phyloP scores from a whole-genome alignment of 2,113 vertebrate genomes.

The Prunella fulvescens region DNA sequence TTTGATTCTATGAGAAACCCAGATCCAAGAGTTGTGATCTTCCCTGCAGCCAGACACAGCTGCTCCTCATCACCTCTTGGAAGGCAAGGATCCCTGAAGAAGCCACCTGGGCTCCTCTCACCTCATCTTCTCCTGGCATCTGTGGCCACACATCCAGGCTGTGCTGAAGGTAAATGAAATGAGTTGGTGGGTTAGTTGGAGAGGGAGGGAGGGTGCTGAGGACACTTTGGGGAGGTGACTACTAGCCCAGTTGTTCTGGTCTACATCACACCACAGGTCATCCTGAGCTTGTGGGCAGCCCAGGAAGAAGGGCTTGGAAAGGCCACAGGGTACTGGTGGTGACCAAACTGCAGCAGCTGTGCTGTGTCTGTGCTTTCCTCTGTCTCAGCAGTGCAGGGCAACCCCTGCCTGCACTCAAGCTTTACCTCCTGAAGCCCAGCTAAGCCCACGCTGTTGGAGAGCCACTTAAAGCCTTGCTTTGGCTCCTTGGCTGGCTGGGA shows the following conservation, averaged over 20 bases:
- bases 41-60: not conserved
- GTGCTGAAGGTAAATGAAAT: not conserved
- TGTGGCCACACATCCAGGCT: not conserved
- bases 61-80: not conserved
- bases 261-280: not conserved
- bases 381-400: rapidly evolving
- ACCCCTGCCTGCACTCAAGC: not conserved
- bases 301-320: not conserved
- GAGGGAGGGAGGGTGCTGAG: not conserved
- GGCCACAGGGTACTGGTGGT: not conserved
- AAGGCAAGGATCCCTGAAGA: not conserved
- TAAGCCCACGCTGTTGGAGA: rapidly evolving
- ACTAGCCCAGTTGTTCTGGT: not conserved
- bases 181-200: not conserved
- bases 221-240: not conserved
- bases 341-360: not conserved
- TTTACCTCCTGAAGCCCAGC: not conserved
- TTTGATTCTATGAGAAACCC: not conserved
- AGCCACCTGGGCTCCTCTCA: not conserved
- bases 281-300: rapidly evolving
- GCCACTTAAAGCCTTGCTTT: not conserved
- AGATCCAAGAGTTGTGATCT: not conserved
- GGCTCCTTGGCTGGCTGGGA: not conserved
- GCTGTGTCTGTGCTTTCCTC: not conserved
- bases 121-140: not conserved